A percentile compares a stretch with the other conserved stretches of the same genome.
These are phyloP conservation scores for Zaprionus capensis DNA, from an alignment of 1,140 invertebrate genomes.

Conservation along the genomic window DNA sequence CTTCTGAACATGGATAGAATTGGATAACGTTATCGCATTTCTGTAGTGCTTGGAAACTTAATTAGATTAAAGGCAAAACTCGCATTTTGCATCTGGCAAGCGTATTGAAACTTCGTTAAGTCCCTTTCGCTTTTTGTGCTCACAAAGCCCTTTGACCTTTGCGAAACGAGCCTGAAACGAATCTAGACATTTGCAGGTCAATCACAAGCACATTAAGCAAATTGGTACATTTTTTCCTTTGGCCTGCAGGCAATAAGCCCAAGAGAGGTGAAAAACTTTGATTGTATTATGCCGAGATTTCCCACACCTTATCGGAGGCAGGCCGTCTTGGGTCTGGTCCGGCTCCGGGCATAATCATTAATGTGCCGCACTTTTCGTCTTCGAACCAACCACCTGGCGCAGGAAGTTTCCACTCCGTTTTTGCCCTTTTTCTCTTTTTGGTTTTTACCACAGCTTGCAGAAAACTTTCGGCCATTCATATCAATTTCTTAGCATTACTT, in stretches of 20 bases:
- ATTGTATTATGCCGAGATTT: conserved; percentile 75
- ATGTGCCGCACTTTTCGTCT: conserved; percentile 59
- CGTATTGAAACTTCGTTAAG: conserved; percentile 5
- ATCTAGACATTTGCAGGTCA: conserved; percentile 50
- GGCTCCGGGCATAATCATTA: conserved; percentile 69
- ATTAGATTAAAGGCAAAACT: not conserved
- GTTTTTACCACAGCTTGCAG: conserved; percentile 56
- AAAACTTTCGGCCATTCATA: conserved; percentile 74
- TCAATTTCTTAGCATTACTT: conserved; percentile 73
- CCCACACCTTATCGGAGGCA: conserved; percentile 28
- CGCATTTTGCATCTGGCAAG: not conserved
- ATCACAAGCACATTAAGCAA: conserved; percentile 75
- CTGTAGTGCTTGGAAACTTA: not conserved
- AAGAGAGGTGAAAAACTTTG: conserved; percentile 61
- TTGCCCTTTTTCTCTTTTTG: conserved; percentile 18
- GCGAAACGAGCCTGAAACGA: conserved; percentile 16
- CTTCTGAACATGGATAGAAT: no score
- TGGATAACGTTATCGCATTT: no score
- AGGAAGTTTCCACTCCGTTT: conserved; percentile 50
- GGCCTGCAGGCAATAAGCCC: conserved; percentile 54
- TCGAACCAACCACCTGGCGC: conserved; percentile 54
- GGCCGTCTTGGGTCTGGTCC: conserved; percentile 1
- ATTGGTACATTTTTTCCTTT: conserved; percentile 66
- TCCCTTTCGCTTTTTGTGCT: not conserved
- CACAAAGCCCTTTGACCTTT: conserved; percentile 28